These are phyloP conservation scores for Chymomyza procnemis DNA, from an alignment of 2,888 invertebrate genomes.

Conservation along the genomic window DNA sequence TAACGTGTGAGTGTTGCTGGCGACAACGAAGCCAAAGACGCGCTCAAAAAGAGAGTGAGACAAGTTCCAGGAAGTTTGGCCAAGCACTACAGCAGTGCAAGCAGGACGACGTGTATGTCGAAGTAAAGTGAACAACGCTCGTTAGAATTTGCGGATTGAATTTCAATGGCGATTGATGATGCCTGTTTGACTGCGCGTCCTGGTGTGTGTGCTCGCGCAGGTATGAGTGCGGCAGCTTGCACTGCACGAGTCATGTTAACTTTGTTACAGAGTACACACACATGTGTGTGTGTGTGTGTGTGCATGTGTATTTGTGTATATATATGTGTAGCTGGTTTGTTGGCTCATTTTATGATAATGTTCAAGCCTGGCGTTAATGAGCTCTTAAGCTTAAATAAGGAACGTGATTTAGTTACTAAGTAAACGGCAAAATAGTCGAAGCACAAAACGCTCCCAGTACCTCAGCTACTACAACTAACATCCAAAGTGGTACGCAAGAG, in stretches of 20 bases:
- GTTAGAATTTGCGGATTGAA: slow-evolving; percentile 67
- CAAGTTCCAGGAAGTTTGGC: background rate
- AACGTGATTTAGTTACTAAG: slow-evolving; percentile 74
- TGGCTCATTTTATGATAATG: slow-evolving; percentile 70
- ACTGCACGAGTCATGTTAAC: slow-evolving; percentile 28
- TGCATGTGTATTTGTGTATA: background rate
- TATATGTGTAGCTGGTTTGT: slow-evolving; percentile 30
- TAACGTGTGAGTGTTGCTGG: slow-evolving; percentile 41
- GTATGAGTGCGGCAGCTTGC: slow-evolving; percentile 34
- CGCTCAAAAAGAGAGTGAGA: slow-evolving; percentile 1
- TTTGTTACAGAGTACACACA: slow-evolving; percentile 16
- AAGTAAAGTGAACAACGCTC: slow-evolving; percentile 34
- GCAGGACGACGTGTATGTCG: slow-evolving; percentile 1
- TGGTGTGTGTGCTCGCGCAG: slow-evolving; percentile 19
- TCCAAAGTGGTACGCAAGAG: background rate
- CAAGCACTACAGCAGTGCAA: background rate
- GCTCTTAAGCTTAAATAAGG: slow-evolving; percentile 76
- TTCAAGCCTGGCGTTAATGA: slow-evolving; percentile 69
- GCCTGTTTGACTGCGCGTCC: slow-evolving; percentile 21
- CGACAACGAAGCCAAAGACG: background rate
- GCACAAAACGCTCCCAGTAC: slow-evolving; percentile 6
- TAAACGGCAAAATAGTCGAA: slow-evolving; percentile 62
- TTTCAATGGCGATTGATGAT: slow-evolving; percentile 72
- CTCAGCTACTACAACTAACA: background rate
- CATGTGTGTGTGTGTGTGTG: background rate